Percentiles rank a stretch among this genome's conserved stretches.
phyloP scores from a whole-genome alignment of 2,113 vertebrate genomes.

The Dolichallabes microphthalmus region DNA sequence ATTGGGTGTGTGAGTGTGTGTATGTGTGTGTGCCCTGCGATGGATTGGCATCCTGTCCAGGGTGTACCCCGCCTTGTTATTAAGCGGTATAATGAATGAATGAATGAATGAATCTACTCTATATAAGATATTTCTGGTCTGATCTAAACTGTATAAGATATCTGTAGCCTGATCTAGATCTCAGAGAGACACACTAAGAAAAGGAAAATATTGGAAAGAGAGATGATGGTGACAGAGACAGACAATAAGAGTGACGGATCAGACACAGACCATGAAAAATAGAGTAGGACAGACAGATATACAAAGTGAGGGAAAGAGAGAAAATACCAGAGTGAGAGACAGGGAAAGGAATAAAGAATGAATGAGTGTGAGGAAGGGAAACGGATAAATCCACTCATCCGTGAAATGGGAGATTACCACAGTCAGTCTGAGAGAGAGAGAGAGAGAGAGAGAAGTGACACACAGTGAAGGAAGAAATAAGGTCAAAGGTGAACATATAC shows the following conservation, averaged over 20 bases:
- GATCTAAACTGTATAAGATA: too few relatives aligned
- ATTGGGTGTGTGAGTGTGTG: too few relatives aligned
- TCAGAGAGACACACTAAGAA: constrained; percentile 31
- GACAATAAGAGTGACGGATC: not conserved
- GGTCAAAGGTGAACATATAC: not conserved
- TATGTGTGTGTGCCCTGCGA: too few relatives aligned
- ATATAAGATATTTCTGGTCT: too few relatives aligned
- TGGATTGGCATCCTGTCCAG: too few relatives aligned
- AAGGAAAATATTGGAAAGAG: not conserved
- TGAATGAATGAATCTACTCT: too few relatives aligned
- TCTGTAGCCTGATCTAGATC: too few relatives aligned
- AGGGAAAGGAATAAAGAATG: constrained; percentile 58
- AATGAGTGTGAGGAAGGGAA: constrained; percentile 23
- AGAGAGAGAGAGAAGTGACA: not conserved
- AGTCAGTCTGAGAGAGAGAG: not conserved
- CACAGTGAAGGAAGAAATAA: not conserved
- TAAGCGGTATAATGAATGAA: too few relatives aligned
- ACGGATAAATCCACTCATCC: not conserved
- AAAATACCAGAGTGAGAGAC: constrained; percentile 46
- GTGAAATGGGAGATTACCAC: constrained; percentile 12
- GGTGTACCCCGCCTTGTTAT: too few relatives aligned
- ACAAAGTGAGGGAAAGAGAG: constrained; percentile 39
- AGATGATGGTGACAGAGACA: not conserved
- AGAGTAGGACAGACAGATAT: not conserved
- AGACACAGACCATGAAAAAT: not conserved